Evolutionary conservation across 2,797 vertebrate species (phyloP).

Genomic region (Vespertilio murinus): DNA sequence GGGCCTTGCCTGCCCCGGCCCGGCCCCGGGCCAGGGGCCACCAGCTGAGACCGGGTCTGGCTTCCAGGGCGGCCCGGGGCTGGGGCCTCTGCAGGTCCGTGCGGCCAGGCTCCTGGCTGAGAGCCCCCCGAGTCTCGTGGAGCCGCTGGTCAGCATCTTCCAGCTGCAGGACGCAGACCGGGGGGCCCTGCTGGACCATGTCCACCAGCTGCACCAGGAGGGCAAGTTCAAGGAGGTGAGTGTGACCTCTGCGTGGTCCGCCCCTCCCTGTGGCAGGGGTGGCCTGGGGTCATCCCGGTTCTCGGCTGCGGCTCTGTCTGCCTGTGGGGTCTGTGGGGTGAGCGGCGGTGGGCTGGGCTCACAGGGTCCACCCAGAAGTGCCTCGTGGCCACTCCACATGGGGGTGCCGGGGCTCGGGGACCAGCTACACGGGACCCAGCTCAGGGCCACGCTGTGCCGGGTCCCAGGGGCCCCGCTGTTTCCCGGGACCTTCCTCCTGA

Average conservation of each 20-base stretch:
- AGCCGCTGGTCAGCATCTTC: slow-evolving; percentile 80
- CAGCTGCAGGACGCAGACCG: slow-evolving; percentile 76
- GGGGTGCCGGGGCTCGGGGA: neutral
- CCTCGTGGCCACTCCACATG: too few species aligned
- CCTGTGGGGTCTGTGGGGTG: neutral
- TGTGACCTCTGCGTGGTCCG: neutral
- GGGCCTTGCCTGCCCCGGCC: neutral
- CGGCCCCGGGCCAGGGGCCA: neutral
- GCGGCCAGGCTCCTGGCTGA: slow-evolving; percentile 59
- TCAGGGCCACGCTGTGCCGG: neutral
- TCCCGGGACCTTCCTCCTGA: neutral
- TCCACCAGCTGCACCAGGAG: slow-evolving; percentile 72
- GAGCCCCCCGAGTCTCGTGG: slow-evolving; percentile 75
- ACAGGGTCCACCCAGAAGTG: neutral
- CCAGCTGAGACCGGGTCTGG: neutral
- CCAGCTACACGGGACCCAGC: neutral
- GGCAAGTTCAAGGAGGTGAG: slow-evolving; percentile 83
- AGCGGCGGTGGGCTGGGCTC: neutral
- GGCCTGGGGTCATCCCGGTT: neutral
- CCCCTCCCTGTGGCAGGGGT: neutral
- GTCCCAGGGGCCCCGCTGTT: neutral
- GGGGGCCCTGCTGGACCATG: slow-evolving; percentile 68
- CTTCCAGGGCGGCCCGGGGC: slow-evolving; percentile 62
- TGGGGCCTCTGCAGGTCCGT: slow-evolving; percentile 75
- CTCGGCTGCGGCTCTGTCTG: neutral